Conservation (phyloP, 2,797 vertebrate species). For the Neomorphus geoffroyi region DNA sequence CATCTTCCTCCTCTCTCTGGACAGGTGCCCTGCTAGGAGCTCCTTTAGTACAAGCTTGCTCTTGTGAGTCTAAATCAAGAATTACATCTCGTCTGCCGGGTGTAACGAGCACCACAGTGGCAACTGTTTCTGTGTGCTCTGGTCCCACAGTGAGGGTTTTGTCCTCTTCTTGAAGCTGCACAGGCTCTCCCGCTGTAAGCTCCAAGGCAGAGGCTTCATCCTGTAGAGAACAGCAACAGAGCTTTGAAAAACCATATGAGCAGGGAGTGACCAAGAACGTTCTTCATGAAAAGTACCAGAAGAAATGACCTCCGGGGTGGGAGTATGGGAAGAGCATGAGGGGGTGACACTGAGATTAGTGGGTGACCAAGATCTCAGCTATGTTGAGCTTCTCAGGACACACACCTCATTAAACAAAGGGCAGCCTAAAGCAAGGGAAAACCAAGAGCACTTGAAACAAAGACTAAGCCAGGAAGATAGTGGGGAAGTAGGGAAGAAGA, state of each 20-base stretch:
- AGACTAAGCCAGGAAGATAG: not conserved
- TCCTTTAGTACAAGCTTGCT: not conserved
- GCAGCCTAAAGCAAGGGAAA: not conserved
- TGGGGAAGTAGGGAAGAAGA: not conserved
- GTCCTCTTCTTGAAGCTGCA: not conserved
- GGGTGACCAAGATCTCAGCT: not conserved
- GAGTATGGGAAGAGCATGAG: not conserved
- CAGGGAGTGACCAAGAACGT: not conserved
- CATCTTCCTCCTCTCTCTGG: not conserved
- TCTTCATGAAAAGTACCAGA: not conserved
- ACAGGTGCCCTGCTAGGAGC: not conserved
- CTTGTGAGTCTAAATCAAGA: not conserved
- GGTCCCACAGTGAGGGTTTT: not conserved
- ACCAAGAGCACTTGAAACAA: not conserved
- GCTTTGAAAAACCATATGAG: not conserved
- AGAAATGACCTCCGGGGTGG: not conserved
- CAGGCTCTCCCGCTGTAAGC: not conserved
- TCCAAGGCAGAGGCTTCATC: not conserved
- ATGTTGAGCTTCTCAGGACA: not conserved
- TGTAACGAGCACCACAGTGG: not conserved
- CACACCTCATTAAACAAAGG: not conserved
- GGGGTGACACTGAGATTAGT: not conserved
- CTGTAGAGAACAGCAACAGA: constrained; percentile 7
- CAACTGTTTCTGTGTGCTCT: not conserved
- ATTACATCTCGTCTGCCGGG: not conserved